Conservation (phyloP, 2,797 vertebrate species). For the Mormyrops boulengeri region DNA sequence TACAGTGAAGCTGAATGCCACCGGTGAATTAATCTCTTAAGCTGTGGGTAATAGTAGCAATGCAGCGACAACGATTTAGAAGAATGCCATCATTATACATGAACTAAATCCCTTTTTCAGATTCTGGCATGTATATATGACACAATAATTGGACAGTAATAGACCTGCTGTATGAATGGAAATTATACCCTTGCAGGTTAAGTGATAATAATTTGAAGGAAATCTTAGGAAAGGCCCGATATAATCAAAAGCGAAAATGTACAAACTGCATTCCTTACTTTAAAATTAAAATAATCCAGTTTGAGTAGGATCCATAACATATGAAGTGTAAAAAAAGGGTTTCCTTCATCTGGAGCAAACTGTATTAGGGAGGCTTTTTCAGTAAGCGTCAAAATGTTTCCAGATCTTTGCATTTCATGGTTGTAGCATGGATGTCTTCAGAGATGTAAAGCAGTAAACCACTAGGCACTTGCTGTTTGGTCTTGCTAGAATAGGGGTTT, state of each 20-base stretch:
- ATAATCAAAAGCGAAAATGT: slow-evolving; percentile 4
- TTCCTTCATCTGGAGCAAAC: neutral
- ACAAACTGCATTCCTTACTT: neutral
- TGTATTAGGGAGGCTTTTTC: neutral
- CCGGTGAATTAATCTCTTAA: slow-evolving; percentile 49
- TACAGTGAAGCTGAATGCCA: slow-evolving; percentile 58
- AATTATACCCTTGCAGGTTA: neutral
- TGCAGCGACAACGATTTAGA: neutral
- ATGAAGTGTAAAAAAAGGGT: neutral
- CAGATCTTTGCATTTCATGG: neutral
- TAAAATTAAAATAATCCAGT: neutral
- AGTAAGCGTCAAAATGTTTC: neutral
- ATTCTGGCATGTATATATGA: neutral
- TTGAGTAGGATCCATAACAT: neutral
- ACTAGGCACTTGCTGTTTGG: neutral
- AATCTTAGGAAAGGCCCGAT: neutral
- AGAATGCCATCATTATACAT: neutral
- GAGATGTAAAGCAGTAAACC: neutral
- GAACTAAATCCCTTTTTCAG: neutral
- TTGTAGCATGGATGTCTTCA: neutral
- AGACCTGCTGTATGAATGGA: neutral
- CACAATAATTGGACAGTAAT: slow-evolving; percentile 17
- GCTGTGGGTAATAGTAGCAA: slow-evolving; percentile 27
- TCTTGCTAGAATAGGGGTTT: neutral
- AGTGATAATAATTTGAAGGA: neutral